phyloP scores from a whole-genome alignment of 2,888 invertebrate species.

The Antheraea yamamai region DNA sequence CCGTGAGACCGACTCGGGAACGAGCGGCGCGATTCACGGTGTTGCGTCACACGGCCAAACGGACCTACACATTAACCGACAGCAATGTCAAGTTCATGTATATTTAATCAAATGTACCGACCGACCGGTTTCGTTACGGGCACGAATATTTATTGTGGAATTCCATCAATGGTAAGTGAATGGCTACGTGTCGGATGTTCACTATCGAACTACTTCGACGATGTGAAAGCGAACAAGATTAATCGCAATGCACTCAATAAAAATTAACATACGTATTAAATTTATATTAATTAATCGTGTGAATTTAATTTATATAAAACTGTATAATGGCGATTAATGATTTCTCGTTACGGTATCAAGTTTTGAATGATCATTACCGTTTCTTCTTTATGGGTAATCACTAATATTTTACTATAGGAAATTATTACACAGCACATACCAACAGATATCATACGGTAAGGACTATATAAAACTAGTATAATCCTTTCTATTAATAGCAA shows the following conservation, averaged over 20 bases:
- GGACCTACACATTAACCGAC: constrained; percentile 40
- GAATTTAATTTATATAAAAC: background rate
- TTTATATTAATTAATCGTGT: background rate
- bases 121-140: constrained; percentile 19
- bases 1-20: constrained; percentile 22
- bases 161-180: constrained; percentile 3
- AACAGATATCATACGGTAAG: too few species aligned
- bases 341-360: background rate
- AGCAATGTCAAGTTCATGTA: constrained; percentile 57
- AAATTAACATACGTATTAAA: background rate
- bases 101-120: constrained; percentile 15
- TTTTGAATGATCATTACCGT: background rate
- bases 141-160: constrained; percentile 6
- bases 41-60: constrained; percentile 38
- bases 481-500: too few species aligned
- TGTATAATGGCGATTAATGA: background rate
- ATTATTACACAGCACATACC: too few species aligned
- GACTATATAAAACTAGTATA: too few species aligned
- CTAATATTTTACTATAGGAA: background rate
- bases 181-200: background rate
- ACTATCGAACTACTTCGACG: background rate
- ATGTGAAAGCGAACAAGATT: background rate
- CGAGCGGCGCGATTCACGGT: constrained; percentile 23
- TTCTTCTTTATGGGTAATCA: background rate
- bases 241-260: background rate